Conservation (phyloP, 2,113 vertebrate genomes). For the Lucifuga dentata region DNA sequence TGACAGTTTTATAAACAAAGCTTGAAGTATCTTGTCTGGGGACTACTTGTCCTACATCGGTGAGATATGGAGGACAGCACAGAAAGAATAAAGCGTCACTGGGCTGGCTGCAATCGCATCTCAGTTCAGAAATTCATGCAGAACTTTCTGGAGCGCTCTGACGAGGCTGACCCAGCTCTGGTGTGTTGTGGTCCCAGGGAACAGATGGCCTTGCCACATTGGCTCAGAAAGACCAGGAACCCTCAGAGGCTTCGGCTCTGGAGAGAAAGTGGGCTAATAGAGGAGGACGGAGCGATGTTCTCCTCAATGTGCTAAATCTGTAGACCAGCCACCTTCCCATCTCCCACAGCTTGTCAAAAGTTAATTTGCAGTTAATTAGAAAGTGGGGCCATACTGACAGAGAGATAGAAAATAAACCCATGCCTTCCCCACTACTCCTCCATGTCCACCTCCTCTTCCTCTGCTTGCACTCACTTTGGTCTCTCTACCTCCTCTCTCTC, state of each 20-base stretch:
- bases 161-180: constrained; percentile 46
- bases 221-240: constrained; percentile 35
- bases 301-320: constrained; percentile 45
- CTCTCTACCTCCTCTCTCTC: constrained; percentile 55
- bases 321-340: constrained; percentile 27
- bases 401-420: constrained; percentile 74
- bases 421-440: constrained; percentile 34
- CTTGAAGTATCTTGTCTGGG: constrained; percentile 22
- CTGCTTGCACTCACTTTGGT: constrained; percentile 29
- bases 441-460: constrained; percentile 51
- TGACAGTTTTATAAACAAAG: constrained; percentile 44
- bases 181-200: constrained; percentile 29
- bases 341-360: constrained; percentile 61
- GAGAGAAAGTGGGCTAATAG: constrained; percentile 64
- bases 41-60: constrained; percentile 34
- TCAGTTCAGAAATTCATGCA: not conserved
- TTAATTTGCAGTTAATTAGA: constrained; percentile 83
- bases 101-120: constrained; percentile 3
- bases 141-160: constrained; percentile 28
- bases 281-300: constrained; percentile 13
- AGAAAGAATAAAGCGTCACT: constrained; percentile 14
- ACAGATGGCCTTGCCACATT: constrained; percentile 53
- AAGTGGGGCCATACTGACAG: constrained; percentile 51
- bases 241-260: constrained; percentile 39
- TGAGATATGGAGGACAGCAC: not conserved